Base-by-base conservation (phyloP, 2,888 invertebrate genomes). In the Margaritifera margaritifera region DNA sequence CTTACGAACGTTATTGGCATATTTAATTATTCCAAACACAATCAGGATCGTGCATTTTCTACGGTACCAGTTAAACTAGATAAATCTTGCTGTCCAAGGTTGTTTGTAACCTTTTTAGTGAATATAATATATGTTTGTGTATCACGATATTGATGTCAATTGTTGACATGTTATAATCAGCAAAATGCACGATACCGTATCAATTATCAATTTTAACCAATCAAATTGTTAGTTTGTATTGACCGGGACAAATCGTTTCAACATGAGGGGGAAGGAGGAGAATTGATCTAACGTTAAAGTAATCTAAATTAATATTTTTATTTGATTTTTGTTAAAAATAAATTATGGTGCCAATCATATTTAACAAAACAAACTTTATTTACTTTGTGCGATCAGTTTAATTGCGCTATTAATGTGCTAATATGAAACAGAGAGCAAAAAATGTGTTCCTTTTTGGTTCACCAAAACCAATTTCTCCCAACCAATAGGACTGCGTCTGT, bases 191-290 rank as follows among this genome's bases (percentile, higher is more conserved):
- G 62, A 79, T 75, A 77, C 68, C 78, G 74, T 79, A 83, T 80
- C 80, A 77, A 81, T 81, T 82, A 80, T 74, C 76, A 74, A 68
- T 74, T 75, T 77, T 74, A 80, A 76, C 85, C 85, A 85, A 85
- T 85, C 84, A 84, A 73, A 82, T 74, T 68, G 63, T 71, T 68
- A 71, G 68, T 76, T 77, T 75, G 69, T 78, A 78, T 71, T 74
- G 79, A 79, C 78, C 74, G 77, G 75, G 78, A 78, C 80, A 80
- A 81, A 82, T 84, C 81, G 80, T 80, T 83, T 81, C 75, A 75
- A 76, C 74, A 78, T 74, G 78, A 67, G 68, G 64, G 72, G 58
- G 64, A 64, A 65, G 57, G 71, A 71, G 74, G 80, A 76, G 77
- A 82, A 78, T 71, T 67, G 56, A 66, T 56, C 66, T 74, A 68